Percentiles rank a stretch among this genome's conserved stretches.
These are phyloP conservation scores for Sinosuthora webbiana DNA, from an alignment of 2,113 vertebrate species.

Conservation along the genomic window DNA sequence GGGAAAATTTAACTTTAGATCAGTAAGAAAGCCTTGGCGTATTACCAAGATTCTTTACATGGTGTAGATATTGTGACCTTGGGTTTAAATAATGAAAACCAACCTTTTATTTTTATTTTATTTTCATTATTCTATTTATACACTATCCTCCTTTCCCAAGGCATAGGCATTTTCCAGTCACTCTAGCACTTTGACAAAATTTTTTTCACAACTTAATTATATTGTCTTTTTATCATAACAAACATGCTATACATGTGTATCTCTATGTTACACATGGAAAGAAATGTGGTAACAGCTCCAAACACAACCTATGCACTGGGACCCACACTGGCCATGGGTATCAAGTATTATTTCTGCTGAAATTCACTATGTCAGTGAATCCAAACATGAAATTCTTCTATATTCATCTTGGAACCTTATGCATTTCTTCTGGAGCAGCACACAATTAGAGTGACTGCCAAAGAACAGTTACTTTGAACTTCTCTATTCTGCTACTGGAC, in stretches of 20 bases:
- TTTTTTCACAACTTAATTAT: neutral
- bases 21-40: neutral
- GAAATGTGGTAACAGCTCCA: neutral
- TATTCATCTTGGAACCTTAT: neutral
- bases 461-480: neutral
- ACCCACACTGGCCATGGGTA: neutral
- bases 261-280: neutral
- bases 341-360: neutral
- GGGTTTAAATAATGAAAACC: neutral
- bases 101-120: neutral
- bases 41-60: neutral
- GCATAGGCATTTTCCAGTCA: neutral
- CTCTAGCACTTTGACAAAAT: neutral
- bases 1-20: neutral
- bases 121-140: neutral
- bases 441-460: neutral
- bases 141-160: neutral
- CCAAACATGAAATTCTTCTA: neutral
- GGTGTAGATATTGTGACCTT: neutral
- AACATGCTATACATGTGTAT: neutral
- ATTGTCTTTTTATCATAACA: neutral
- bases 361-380: neutral
- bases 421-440: neutral
- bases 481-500: neutral
- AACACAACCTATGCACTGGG: neutral